Conservation (phyloP, 2,797 vertebrate genomes). For the Chaetophractus vellerosus region DNA sequence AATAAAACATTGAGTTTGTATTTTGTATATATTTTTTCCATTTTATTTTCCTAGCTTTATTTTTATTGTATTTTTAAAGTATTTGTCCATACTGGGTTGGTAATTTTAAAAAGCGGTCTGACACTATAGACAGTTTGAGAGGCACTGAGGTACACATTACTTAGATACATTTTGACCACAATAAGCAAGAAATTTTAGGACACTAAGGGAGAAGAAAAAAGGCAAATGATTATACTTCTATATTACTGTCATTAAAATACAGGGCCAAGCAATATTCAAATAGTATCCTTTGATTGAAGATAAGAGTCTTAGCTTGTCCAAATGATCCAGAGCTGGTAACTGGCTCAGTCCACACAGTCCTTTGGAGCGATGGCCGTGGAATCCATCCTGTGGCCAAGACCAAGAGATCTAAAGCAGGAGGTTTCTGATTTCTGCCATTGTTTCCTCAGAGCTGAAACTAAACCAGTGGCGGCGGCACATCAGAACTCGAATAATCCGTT, state of each 20-base stretch:
- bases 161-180: not conserved
- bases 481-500: not conserved
- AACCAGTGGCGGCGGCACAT: not conserved
- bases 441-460: not conserved
- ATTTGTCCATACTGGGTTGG: not conserved
- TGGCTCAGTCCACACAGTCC: not conserved
- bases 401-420: not conserved
- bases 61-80: not conserved
- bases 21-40: not conserved
- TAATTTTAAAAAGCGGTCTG: not conserved
- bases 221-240: not conserved
- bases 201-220: not conserved
- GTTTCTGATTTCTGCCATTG: not conserved
- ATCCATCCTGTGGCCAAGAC: not conserved
- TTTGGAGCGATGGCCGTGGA: not conserved
- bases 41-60: not conserved
- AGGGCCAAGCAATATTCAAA: not conserved
- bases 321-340: not conserved
- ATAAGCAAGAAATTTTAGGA: not conserved
- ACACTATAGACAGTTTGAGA: not conserved
- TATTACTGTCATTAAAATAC: not conserved
- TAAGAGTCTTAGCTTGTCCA: not conserved
- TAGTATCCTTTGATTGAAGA: not conserved
- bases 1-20: not conserved
- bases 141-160: not conserved